These are phyloP conservation scores for Aspidiotus destructor DNA, from an alignment of 2,888 invertebrate species.

Conservation along the genomic window DNA sequence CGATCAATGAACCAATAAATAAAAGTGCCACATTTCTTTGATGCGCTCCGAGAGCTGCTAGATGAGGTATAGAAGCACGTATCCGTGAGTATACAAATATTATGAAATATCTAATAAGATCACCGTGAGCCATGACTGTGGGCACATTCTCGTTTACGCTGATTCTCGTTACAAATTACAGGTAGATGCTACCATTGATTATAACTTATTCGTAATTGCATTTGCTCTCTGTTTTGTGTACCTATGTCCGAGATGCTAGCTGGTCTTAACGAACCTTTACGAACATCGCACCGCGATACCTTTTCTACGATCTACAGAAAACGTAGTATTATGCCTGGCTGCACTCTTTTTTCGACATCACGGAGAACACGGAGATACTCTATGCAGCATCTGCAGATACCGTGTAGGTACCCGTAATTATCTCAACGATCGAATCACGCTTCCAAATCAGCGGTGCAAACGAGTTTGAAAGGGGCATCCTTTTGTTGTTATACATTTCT, in stretches of 20 bases:
- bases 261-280: conserved; percentile 23
- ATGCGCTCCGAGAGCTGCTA: conserved; percentile 10
- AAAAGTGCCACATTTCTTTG: conserved; percentile 29
- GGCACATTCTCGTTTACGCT: conserved; percentile 26
- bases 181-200: conserved; percentile 31
- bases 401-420: conserved; percentile 11
- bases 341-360: no score
- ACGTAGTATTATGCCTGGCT: no score
- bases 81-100: conserved; percentile 25
- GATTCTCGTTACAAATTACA: conserved; percentile 31
- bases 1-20: conserved; percentile 31
- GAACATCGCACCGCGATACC: conserved; percentile 8
- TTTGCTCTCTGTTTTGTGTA: conserved; percentile 10
- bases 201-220: conserved; percentile 28
- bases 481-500: background rate
- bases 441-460: conserved; percentile 9
- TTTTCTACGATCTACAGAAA: no score
- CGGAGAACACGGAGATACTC: no score
- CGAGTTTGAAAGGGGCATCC: conserved; percentile 7
- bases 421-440: conserved; percentile 9
- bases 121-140: conserved; percentile 22
- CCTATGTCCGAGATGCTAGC: background rate
- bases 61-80: conserved; percentile 4
- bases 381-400: no score
- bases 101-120: conserved; percentile 31